These are phyloP conservation scores for Agriopis aurantiaria DNA, from an alignment of 2,888 invertebrate genomes.

Conservation along the genomic window DNA sequence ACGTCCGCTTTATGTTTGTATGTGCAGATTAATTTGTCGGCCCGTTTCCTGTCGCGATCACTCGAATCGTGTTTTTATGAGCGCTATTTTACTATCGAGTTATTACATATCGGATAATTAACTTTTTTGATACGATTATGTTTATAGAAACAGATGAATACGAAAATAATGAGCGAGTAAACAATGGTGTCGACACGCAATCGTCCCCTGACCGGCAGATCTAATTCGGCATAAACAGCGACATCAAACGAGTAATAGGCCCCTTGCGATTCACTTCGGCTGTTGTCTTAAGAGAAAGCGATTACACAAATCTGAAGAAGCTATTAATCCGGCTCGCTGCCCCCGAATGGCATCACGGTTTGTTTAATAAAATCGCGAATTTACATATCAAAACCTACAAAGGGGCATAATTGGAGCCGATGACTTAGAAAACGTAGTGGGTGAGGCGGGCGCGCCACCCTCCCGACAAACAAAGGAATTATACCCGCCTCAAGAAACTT, in stretches of 20 bases:
- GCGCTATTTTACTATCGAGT: constrained; percentile 45
- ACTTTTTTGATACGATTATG: constrained; percentile 41
- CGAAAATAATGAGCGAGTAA: constrained; percentile 32
- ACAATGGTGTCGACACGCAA: constrained; percentile 29
- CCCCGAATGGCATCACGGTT: constrained; percentile 85
- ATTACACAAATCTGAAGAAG: constrained; percentile 87
- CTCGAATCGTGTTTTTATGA: constrained; percentile 62
- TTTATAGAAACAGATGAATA: constrained; percentile 36
- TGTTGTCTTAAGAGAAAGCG: constrained; percentile 85
- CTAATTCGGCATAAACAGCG: constrained; percentile 49
- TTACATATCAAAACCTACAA: constrained; percentile 87
- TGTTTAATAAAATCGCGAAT: constrained; percentile 87
- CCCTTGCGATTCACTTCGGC: constrained; percentile 74
- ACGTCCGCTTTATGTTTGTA: constrained; percentile 81
- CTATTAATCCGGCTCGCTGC: constrained; percentile 86
- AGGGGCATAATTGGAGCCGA: constrained; percentile 87
- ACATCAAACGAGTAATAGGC: constrained; percentile 68
- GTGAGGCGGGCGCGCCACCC: constrained; percentile 77
- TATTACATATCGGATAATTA: constrained; percentile 46
- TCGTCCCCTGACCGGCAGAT: constrained; percentile 47
- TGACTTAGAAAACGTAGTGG: constrained; percentile 87
- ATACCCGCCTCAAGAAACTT: constrained; percentile 87
- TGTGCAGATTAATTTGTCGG: constrained; percentile 79
- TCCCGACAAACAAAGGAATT: constrained; percentile 86
- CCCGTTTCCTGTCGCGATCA: constrained; percentile 69